These are phyloP conservation scores for Pomatostomus ruficeps DNA, from an alignment of 2,113 vertebrate species.

Conservation along the genomic window DNA sequence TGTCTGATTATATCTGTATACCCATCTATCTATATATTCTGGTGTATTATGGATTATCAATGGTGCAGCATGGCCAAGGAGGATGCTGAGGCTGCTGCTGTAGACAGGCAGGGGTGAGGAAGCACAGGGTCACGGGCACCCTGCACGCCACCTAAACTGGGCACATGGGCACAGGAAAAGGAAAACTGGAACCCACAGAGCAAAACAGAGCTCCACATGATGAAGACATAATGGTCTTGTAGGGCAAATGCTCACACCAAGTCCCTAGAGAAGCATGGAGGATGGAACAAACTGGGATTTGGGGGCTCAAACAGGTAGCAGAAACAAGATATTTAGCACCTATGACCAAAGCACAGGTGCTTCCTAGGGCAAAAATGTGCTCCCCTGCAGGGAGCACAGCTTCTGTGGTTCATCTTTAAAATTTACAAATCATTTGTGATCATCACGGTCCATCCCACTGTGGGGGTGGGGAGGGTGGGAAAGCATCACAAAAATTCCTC, in stretches of 20 bases:
- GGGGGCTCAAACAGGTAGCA: background rate
- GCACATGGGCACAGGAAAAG: background rate
- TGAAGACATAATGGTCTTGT: background rate
- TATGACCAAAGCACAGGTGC: background rate
- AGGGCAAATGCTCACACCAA: background rate
- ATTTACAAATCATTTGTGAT: background rate
- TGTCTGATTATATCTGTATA: background rate
- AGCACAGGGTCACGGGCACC: background rate
- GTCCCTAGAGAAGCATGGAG: background rate
- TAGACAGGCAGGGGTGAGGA: background rate
- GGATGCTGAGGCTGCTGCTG: background rate
- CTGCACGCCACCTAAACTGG: rapidly evolving
- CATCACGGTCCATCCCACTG: too few species aligned
- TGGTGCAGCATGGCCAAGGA: background rate
- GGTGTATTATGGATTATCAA: background rate
- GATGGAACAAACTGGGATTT: background rate
- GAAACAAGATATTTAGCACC: background rate
- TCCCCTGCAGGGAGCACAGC: background rate
- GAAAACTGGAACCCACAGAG: background rate
- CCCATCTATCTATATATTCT: background rate
- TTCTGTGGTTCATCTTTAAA: background rate
- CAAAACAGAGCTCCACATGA: background rate
- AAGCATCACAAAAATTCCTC: background rate
- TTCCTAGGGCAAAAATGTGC: background rate
- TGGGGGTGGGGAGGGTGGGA: background rate